Percentiles rank a stretch among this genome's conserved stretches.
phyloP scores from a whole-genome alignment of 2,113 vertebrate genomes.

The Crotalus viridis region DNA sequence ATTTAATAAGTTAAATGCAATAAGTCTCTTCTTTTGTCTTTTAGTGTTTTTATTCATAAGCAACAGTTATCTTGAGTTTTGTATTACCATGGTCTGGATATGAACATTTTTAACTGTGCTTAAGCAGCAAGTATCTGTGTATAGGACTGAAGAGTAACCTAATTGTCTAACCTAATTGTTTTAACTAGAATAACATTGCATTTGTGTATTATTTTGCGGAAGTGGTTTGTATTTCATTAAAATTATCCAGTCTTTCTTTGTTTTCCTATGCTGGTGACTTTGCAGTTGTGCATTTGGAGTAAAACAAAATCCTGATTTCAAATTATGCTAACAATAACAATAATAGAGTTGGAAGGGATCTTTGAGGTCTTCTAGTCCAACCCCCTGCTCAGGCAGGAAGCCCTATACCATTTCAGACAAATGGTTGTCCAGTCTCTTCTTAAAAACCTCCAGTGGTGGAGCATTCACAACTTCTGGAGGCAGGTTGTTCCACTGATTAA shows the following conservation, averaged over 20 bases:
- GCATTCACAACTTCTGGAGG: no score
- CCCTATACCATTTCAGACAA: no score
- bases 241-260: background rate
- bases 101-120: background rate
- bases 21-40: background rate
- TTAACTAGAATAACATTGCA: constrained; percentile 5
- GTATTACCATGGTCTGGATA: constrained; percentile 6
- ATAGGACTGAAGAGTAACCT: rapidly evolving
- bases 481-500: no score
- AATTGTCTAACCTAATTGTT: background rate
- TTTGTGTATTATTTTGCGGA: background rate
- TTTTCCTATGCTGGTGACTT: background rate
- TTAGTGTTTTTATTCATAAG: background rate
- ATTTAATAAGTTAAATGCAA: background rate
- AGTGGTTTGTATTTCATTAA: background rate
- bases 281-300: background rate
- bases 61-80: background rate
- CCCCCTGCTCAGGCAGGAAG: no score
- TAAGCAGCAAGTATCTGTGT: background rate
- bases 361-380: no score
- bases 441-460: no score
- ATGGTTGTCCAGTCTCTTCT: no score
- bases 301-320: background rate
- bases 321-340: background rate
- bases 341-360: no score